Conservation (phyloP, 2,113 vertebrate species). For the Platichthys stellatus region DNA sequence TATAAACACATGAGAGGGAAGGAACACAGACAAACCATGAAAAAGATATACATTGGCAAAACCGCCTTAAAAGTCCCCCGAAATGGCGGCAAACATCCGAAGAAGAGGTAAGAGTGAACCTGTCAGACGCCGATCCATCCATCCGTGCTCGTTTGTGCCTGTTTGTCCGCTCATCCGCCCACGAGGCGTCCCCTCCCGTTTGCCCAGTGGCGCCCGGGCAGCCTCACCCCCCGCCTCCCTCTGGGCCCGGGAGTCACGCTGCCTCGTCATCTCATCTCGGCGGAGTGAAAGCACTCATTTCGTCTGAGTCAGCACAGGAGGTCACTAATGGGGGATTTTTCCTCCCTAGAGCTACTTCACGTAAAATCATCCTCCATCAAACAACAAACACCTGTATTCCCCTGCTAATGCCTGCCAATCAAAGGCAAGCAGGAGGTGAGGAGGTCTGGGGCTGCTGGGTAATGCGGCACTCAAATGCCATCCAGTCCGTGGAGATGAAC, state of each 20-base stretch:
- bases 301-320: conserved; percentile 71
- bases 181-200: conserved; percentile 62
- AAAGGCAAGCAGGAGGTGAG: conserved; percentile 37
- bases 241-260: conserved; percentile 52
- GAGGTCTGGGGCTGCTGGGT: conserved; percentile 46
- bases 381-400: conserved; percentile 71
- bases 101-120: conserved; percentile 83
- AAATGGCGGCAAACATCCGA: conserved; percentile 84
- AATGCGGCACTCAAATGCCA: conserved; percentile 54
- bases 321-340: conserved; percentile 68
- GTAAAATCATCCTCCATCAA: conserved; percentile 58
- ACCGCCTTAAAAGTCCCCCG: conserved; percentile 84
- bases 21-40: conserved; percentile 84
- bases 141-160: conserved; percentile 52
- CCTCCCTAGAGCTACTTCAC: conserved; percentile 65
- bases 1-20: conserved; percentile 79
- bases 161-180: conserved; percentile 68
- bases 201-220: conserved; percentile 39
- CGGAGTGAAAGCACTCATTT: conserved; percentile 72
- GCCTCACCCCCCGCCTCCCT: conserved; percentile 39
- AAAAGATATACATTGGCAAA: conserved; percentile 88
- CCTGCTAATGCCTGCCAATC: conserved; percentile 50
- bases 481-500: conserved; percentile 51
- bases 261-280: conserved; percentile 69
- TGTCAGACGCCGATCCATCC: conserved; percentile 44